These are phyloP conservation scores for Stratiomys singularior DNA, from an alignment of 2,888 invertebrate species.

Conservation along the genomic window DNA sequence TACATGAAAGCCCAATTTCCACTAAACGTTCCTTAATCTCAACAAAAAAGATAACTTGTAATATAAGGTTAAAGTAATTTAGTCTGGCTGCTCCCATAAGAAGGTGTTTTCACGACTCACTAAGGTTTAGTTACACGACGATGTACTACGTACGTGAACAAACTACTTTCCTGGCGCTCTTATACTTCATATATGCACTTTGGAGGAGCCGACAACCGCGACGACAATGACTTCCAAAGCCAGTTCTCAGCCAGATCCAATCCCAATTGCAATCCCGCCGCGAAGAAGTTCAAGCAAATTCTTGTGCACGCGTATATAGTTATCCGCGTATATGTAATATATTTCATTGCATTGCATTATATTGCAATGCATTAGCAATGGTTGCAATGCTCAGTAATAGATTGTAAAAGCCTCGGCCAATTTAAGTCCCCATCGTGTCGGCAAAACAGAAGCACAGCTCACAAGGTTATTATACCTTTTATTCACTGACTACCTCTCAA, in stretches of 20 bases:
- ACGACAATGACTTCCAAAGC: conserved; percentile 23
- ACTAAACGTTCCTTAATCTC: too few species aligned
- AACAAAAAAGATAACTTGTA: too few species aligned
- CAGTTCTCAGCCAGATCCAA: neutral
- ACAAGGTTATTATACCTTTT: neutral
- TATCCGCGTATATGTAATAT: neutral
- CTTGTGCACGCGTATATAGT: neutral
- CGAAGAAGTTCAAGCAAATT: neutral
- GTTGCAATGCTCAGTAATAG: neutral
- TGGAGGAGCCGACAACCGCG: conserved; percentile 10
- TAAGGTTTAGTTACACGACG: too few species aligned
- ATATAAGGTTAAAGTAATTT: too few species aligned
- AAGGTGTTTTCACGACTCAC: neutral
- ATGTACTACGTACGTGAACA: neutral
- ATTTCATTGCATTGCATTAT: neutral
- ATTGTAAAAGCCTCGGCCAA: conserved; percentile 11
- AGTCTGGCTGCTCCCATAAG: too few species aligned
- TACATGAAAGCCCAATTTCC: too few species aligned
- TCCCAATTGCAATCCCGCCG: neutral
- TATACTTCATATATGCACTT: neutral
- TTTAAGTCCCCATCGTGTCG: neutral
- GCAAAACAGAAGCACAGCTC: neutral
- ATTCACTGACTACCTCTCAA: neutral
- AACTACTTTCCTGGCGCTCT: neutral
- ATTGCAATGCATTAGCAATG: conserved; percentile 5